Base-by-base conservation (phyloP, 2,888 invertebrate species). In the Sylvicola cinctus region DNA sequence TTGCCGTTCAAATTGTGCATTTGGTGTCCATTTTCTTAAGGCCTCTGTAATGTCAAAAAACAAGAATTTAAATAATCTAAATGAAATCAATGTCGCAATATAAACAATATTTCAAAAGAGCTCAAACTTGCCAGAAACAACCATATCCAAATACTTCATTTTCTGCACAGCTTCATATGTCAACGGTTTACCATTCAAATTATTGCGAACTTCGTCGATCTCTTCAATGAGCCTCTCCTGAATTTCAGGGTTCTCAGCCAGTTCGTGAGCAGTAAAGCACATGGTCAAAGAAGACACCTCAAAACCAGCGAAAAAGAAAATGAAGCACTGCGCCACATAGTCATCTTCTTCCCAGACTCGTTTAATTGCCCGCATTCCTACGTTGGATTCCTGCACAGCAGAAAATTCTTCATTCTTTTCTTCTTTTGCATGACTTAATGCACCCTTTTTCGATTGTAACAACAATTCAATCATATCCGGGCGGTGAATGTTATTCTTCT, bases 131-230 rank as follows among this genome's bases (percentile, higher is more conserved):
- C n/a, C n/a, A n/a, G n/a, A 65, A 0, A 70, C 46, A 1, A 70
- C 65, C 68, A 68, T 68, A 35, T 71, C 70, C 55, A 72, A 47
- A 38, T 70, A 72, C 14, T 58, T 58, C 66, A 72, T 62, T 17
- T 54, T 55, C 36, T 62, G 55, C 1, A 72, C 48, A 1, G 55
- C 53, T 23, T 63, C 65, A 40, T 67, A 70, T 31, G 55, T 60
- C 1, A 68, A 48, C n/a, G 54, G 55, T 4, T 56, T 60, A 0
- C 52, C 49, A 13, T 51, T 50, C 8, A 40, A 27, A 25, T 52
- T 55, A 2, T 38, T 41, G 2, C 59, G 45, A 13, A 51, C 47
- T n/a, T 60, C 56, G 27, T 49, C 58, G 17, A 69, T 61, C 48
- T 68, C 67, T 11, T 52, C 38, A 1, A 51, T 50, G 3, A 69